Percentiles rank a stretch among this genome's conserved stretches.
phyloP scores from a whole-genome alignment of 2,113 vertebrate species.

The Sula dactylatra region DNA sequence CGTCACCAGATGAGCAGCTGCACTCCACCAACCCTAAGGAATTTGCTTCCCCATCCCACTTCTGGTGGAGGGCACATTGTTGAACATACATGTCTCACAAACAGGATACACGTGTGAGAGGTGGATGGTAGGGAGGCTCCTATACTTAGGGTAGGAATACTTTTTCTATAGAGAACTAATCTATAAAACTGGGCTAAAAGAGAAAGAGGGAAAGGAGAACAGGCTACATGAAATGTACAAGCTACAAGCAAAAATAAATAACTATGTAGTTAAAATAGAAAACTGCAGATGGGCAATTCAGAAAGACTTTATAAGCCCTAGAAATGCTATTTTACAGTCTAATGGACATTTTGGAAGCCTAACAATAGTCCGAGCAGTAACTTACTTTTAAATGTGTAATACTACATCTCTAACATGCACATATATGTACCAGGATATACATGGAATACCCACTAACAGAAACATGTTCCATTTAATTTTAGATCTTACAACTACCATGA shows the following conservation, averaged over 20 bases:
- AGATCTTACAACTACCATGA: neutral
- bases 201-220: neutral
- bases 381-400: neutral
- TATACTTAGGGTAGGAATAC: neutral
- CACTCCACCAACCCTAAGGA: neutral
- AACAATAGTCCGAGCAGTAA: neutral
- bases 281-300: neutral
- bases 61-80: accelerated
- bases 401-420: neutral
- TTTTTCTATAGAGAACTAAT: neutral
- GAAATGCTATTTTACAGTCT: neutral
- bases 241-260: neutral
- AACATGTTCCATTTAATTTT: neutral
- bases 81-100: neutral
- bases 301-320: neutral
- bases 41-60: neutral
- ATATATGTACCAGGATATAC: neutral
- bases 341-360: neutral
- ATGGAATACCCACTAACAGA: neutral
- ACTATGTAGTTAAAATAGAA: neutral
- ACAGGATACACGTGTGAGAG: neutral
- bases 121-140: neutral
- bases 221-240: neutral
- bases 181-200: neutral
- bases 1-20: neutral